Base-by-base conservation (phyloP, 1,140 invertebrate species). In the Drepana arcuata region DNA sequence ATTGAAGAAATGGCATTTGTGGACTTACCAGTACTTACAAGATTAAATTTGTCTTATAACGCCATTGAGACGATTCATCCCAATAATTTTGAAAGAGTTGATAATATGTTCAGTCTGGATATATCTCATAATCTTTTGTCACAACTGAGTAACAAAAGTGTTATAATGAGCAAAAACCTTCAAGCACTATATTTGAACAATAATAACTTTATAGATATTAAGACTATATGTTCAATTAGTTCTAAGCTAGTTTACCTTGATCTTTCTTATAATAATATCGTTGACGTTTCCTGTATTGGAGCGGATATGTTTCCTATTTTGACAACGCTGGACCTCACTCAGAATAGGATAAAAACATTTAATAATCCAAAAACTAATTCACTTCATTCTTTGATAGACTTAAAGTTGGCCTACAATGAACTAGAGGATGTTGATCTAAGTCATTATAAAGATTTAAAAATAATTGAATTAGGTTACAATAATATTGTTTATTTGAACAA, bases 21-120 rank as follows among this genome's bases (percentile, higher is more conserved):
- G 14, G 50, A 71, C 47, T 35, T 74, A 29, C 59, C 66, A 14
- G 41, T 66, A 10, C 24, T 77, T 24, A 49, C 58, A 11, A 53
- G 60, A 38, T 27, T 80, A n/a, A 75, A 77, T 43, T 38, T 77
- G 15, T 77, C 68, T 1, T 34, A 63, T 29, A 80, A 80, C 44
- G 11, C 34, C 11, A 72, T 80, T 16, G 37, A 53, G 18, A 28
- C 37, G n/a, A 60, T 80, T 14, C 36, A 46, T 7, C 14, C 48
- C 0, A 62, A 61, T 27, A 77, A 63, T 49, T 77, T 77, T 37
- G 41, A 49, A 14, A 44, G 41, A 14, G 28, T 67, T 10, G 44
- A 54, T 24, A 70, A 75, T 40, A 45, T 79, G 48, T 72, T 58
- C 28, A 69, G 60, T 29, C 56, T 79, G 40, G 72, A 79, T 42